These are phyloP conservation scores for Argya squamiceps DNA, from an alignment of 2,797 vertebrate species.

Conservation along the genomic window DNA sequence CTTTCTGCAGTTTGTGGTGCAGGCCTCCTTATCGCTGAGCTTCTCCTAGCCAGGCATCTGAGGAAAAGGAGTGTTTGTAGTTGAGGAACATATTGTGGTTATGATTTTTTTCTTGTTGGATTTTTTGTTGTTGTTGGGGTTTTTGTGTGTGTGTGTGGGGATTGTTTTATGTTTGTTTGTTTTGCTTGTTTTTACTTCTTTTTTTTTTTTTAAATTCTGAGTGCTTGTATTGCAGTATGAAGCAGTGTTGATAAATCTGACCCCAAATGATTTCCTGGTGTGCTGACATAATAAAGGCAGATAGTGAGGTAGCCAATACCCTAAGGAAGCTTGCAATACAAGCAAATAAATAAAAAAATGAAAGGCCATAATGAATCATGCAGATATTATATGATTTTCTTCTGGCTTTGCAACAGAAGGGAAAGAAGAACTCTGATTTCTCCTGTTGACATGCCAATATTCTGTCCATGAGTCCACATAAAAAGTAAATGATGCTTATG, in stretches of 20 bases:
- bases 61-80: not conserved
- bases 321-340: not conserved
- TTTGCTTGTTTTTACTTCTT: not conserved
- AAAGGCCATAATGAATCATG: not conserved
- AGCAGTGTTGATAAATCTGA: not conserved
- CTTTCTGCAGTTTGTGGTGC: not conserved
- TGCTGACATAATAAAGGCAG: not conserved
- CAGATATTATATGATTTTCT: not conserved
- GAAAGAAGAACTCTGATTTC: not conserved
- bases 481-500: not conserved
- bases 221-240: not conserved
- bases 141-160: not conserved
- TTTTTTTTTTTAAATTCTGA: not conserved
- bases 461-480: not conserved
- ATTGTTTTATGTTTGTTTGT: not conserved
- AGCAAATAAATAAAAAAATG: not conserved
- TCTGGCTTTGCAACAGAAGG: not conserved
- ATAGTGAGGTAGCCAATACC: not conserved
- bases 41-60: not conserved
- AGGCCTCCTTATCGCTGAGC: not conserved
- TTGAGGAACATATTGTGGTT: not conserved
- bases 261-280: not conserved
- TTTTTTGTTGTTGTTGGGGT: not conserved
- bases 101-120: not conserved
- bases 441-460: not conserved